A percentile compares a stretch with the other conserved stretches of the same genome.
Conservation (phyloP, 2,113 vertebrate genomes). For the Sapayoa aenigma region DNA sequence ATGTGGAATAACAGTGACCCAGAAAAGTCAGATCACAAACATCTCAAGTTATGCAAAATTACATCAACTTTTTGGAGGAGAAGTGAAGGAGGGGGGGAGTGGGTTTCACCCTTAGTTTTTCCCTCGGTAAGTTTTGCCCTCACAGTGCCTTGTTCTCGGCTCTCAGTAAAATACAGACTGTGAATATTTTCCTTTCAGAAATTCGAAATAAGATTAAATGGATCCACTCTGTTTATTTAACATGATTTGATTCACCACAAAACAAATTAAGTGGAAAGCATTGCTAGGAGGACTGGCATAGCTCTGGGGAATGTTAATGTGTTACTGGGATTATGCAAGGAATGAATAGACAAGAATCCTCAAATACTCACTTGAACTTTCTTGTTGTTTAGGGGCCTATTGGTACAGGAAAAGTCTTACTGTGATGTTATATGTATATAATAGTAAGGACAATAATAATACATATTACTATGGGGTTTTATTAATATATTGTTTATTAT, state of each 20-base stretch:
- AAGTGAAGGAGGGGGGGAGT: background rate
- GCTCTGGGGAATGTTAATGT: background rate
- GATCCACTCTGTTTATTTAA: background rate
- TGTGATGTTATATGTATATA: background rate
- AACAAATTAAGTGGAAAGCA: background rate
- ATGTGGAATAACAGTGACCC: background rate
- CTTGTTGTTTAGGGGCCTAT: background rate
- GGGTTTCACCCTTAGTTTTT: background rate
- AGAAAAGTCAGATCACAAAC: constrained; percentile 10
- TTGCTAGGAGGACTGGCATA: background rate
- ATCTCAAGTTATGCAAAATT: background rate
- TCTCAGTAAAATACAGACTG: background rate
- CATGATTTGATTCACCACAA: background rate
- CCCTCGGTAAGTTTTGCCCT: background rate
- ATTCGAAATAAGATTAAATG: background rate
- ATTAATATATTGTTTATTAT: background rate
- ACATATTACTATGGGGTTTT: background rate
- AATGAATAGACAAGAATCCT: background rate
- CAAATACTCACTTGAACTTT: background rate
- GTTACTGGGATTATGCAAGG: background rate
- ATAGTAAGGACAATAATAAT: background rate
- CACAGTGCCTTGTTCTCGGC: background rate
- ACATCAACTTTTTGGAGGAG: background rate
- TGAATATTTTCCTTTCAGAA: background rate
- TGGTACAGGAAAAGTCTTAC: background rate